Percentiles rank a stretch among this genome's conserved stretches.
Evolutionary conservation across 2,888 invertebrate species (phyloP).

Genomic region (Thyatira batis): DNA sequence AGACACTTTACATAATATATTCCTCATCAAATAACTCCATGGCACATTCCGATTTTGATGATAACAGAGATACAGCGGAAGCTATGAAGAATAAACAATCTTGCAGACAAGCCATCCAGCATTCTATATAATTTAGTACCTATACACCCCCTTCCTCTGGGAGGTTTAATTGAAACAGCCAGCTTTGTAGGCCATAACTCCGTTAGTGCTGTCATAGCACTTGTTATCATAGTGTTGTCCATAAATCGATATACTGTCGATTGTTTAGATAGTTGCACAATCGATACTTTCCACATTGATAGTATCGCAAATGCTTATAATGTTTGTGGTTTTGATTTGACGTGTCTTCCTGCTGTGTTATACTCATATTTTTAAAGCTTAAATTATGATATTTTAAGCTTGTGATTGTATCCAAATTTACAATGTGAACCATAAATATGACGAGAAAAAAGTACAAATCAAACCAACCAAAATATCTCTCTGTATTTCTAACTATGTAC

Average conservation of each 20-base stretch:
- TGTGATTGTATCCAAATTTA: too few species aligned
- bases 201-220: slow-evolving; percentile 26
- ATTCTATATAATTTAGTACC: slow-evolving; percentile 49
- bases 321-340: not conserved
- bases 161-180: slow-evolving; percentile 56
- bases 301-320: not conserved
- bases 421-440: too few species aligned
- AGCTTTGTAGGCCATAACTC: slow-evolving; percentile 53
- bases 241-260: slow-evolving; percentile 1
- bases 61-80: not conserved
- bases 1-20: not conserved
- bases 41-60: not conserved
- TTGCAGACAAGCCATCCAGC: slow-evolving; percentile 41
- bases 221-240: slow-evolving; percentile 1
- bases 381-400: too few species aligned
- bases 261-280: not conserved
- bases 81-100: slow-evolving; percentile 51
- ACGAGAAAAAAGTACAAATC: too few species aligned
- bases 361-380: too few species aligned
- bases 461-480: too few species aligned
- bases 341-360: not conserved
- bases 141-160: slow-evolving; percentile 33
- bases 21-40: not conserved
- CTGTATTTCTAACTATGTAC: too few species aligned
- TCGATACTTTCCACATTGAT: not conserved